Conservation (phyloP, 2,113 vertebrate species). For the Empidonax alnorum region DNA sequence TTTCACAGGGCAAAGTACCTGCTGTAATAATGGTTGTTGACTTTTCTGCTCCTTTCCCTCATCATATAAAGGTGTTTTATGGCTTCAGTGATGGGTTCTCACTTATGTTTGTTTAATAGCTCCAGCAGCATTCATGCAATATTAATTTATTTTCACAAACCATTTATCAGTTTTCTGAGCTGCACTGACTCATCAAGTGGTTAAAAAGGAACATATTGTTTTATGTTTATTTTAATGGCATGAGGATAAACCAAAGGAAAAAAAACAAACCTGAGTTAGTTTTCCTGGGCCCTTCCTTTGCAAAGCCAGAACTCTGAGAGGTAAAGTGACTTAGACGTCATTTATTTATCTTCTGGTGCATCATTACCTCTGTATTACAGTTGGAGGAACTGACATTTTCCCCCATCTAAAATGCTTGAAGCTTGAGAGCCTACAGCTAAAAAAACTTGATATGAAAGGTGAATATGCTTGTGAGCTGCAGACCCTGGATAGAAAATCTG, state of each 20-base stretch:
- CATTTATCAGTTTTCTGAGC: constrained; percentile 56
- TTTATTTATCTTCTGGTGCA: not conserved
- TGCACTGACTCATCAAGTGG: constrained; percentile 51
- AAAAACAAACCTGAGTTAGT: not conserved
- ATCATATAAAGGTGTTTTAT: not conserved
- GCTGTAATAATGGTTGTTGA: constrained; percentile 16
- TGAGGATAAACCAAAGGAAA: not conserved
- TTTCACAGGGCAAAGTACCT: not conserved
- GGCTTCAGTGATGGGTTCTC: not conserved
- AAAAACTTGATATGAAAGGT: not conserved
- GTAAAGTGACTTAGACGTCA: not conserved
- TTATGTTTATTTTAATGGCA: constrained; percentile 36
- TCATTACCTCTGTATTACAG: not conserved
- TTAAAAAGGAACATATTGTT: constrained; percentile 37
- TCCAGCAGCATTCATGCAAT: constrained; percentile 50
- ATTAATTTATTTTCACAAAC: constrained; percentile 60
- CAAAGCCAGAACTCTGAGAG: not conserved
- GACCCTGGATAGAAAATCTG: not conserved
- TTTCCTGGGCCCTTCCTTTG: not conserved
- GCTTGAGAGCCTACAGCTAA: not conserved
- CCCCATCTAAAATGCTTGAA: not conserved
- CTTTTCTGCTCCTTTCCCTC: not conserved
- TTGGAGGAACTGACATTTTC: not conserved
- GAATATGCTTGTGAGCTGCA: not conserved
- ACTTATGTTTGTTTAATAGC: constrained; percentile 48